Percentiles rank a stretch among this genome's conserved stretches.
Evolutionary conservation across 2,888 invertebrate genomes (phyloP).

Genomic region (Aphidoletes aphidimyza): DNA sequence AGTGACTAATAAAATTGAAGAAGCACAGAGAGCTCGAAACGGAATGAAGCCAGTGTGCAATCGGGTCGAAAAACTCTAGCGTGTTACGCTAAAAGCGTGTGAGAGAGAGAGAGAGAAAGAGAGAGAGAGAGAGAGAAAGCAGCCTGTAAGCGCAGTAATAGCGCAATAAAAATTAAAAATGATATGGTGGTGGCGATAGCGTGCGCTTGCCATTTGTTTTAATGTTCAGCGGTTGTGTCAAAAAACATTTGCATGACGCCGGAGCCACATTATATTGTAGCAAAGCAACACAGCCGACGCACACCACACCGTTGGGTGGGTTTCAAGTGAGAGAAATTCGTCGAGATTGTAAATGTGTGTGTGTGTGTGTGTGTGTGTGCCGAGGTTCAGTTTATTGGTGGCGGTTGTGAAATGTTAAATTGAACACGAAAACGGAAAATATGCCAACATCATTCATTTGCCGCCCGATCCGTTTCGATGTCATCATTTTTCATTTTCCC

Average conservation of each 20-base stretch:
- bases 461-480: conserved; percentile 30
- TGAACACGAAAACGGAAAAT: conserved; percentile 51
- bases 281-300: neutral
- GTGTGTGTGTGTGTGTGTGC: neutral
- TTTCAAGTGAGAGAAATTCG: no score
- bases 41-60: neutral
- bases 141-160: conserved; percentile 22
- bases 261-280: no score
- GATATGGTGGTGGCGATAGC: conserved; percentile 45
- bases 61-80: no score
- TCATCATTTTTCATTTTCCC: conserved; percentile 46
- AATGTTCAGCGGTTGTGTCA: conserved; percentile 51
- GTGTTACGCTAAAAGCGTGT: no score
- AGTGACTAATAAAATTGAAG: conserved; percentile 51
- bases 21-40: neutral
- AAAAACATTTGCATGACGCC: conserved; percentile 40
- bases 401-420: conserved; percentile 48
- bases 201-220: conserved; percentile 35
- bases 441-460: conserved; percentile 52
- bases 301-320: neutral
- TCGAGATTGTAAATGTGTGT: no score
- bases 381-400: conserved; percentile 33
- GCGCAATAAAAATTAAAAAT: conserved; percentile 52
- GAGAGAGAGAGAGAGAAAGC: neutral
- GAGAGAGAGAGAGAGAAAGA: neutral